Evolutionary conservation across 2,113 vertebrate genomes (phyloP).

Genomic region (Isurus oxyrinchus): DNA sequence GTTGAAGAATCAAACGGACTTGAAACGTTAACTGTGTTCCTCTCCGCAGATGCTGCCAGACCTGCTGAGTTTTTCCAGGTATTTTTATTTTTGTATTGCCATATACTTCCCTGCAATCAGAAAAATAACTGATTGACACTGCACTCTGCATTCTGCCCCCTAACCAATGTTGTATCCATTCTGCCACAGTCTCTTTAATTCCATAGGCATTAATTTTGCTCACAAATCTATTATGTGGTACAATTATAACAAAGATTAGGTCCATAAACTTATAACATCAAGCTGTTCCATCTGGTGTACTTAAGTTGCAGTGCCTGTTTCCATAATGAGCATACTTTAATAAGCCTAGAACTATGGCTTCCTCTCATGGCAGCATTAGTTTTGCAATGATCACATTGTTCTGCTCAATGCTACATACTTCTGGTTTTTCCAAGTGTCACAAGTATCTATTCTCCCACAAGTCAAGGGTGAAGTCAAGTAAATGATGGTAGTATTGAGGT

Average conservation of each 20-base stretch:
- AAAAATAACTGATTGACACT: neutral
- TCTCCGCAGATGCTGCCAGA: no score
- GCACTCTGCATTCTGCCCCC: neutral
- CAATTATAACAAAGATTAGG: neutral
- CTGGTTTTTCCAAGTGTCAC: neutral
- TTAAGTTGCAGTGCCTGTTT: neutral
- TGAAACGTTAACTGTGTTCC: no score
- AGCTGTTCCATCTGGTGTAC: neutral
- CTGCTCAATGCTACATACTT: neutral
- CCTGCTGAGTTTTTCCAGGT: no score
- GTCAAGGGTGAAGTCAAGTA: neutral
- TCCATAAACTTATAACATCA: neutral
- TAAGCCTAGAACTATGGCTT: neutral
- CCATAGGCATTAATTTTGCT: neutral
- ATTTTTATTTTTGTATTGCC: no score
- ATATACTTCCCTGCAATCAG: neutral
- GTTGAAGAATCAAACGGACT: no score
- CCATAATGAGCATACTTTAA: neutral
- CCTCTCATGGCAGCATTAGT: neutral
- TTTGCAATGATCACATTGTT: neutral
- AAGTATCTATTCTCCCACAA: neutral
- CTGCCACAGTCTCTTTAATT: neutral
- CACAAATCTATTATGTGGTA: neutral
- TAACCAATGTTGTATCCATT: neutral
- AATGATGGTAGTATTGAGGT: neutral